Conservation (phyloP, 2,113 vertebrate genomes). For the Nothobranchius kuhntae region DNA sequence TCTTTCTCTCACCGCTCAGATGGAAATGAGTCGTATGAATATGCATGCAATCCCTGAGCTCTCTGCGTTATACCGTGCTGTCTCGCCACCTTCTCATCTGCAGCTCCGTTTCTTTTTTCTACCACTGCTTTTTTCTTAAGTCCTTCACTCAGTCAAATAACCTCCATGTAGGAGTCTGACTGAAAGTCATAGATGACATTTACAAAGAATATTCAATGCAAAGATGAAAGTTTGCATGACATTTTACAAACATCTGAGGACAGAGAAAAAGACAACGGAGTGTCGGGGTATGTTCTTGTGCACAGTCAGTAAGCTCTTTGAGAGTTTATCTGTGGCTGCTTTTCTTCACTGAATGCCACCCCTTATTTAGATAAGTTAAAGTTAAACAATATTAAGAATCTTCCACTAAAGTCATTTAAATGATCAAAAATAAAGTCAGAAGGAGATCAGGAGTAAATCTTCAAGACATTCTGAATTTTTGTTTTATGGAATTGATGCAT, state of each 20-base stretch:
- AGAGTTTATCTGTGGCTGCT: slow-evolving; percentile 3
- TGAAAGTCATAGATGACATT: slow-evolving; percentile 42
- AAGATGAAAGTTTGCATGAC: slow-evolving; percentile 54
- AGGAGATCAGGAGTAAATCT: too few species aligned
- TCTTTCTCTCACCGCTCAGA: slow-evolving; percentile 52
- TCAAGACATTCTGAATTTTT: too few species aligned
- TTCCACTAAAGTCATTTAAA: too few species aligned
- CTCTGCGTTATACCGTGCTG: slow-evolving; percentile 44
- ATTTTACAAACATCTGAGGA: slow-evolving; percentile 46
- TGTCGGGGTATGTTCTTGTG: slow-evolving; percentile 17
- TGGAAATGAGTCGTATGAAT: slow-evolving; percentile 68
- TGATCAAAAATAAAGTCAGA: too few species aligned
- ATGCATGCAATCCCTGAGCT: slow-evolving; percentile 58
- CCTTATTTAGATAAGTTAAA: neutral
- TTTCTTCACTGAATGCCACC: neutral
- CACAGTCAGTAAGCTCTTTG: slow-evolving; percentile 12
- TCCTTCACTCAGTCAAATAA: slow-evolving; percentile 44
- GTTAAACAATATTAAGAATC: too few species aligned
- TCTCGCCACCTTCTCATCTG: slow-evolving; percentile 43
- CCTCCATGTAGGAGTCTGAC: slow-evolving; percentile 31
- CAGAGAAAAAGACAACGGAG: slow-evolving; percentile 32
- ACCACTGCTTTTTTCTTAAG: slow-evolving; percentile 31
- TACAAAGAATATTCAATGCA: slow-evolving; percentile 52
- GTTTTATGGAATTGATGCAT: too few species aligned
- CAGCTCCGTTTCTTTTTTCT: slow-evolving; percentile 14